Evolutionary conservation across 2,797 vertebrate genomes (phyloP), one percentile per base, ranked within the genome.

Genomic region (Pseudochromis fuscus): DNA sequence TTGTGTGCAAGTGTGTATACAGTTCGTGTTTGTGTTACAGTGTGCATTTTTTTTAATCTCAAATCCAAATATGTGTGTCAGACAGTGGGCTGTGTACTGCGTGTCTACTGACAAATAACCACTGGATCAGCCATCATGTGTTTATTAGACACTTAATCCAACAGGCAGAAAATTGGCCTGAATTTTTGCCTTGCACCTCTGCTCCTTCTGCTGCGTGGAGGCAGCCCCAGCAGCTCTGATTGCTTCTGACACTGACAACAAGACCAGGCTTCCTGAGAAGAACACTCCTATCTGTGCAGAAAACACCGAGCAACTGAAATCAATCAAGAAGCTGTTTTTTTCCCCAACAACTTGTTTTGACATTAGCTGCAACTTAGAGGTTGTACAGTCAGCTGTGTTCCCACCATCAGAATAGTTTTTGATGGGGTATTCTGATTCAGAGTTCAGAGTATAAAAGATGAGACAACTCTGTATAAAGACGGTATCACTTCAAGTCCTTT

Each of bases 191-290:
- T 64, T 82, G 80, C 69, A 81, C 77, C 70, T 89, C 66, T 63
- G 67, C 72, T 86, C 72, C 75, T 77, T 75, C 65, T 81, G 70
- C 81, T 79, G 75, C 25, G 24, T 64, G 77, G 77, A 86, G 24
- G 75, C 72, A 80, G 75, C 61, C 84, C 78, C 63, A 72, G 83
- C 66, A 67, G 74, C 69, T 82, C 61, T 87, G 86, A 91, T 92
- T 92, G 86, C 71, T 83, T 90, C 83, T 90, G 91, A 92, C 89
- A 91, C 73, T 84, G 87, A 91, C 91, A 90, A 89, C 85, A 89
- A 85, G 83, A 91, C 73, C 82, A 78, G 74, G 70, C 88, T 89
- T 89, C 80, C 79, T 66, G 65, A 77, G 66, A 82, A 45, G 81
- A 79, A 76, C 77, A 61, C 58, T 69, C 65, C 52, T 49, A 80